phyloP scores from a whole-genome alignment of 2,797 vertebrate species.

The Tenualosa thibaudeaui region DNA sequence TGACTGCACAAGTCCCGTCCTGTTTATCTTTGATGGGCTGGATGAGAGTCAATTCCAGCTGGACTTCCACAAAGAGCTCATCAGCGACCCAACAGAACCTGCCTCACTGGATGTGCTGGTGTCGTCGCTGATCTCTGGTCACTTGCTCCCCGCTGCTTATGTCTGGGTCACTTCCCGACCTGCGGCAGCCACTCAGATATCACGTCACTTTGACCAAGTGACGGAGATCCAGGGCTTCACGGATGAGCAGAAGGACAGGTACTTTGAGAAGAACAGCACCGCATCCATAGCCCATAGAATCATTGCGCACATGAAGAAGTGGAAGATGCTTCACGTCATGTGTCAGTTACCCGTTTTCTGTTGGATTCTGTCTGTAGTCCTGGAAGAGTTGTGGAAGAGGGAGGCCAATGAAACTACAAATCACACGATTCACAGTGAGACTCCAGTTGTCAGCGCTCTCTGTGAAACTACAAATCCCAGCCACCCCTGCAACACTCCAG shows the following conservation, averaged over 20 bases:
- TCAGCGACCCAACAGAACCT: neutral
- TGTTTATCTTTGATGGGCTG: neutral
- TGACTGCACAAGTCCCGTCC: neutral
- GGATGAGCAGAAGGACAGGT: neutral
- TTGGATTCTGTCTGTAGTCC: slow-evolving; percentile 1
- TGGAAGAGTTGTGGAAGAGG: neutral
- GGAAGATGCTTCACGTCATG: neutral
- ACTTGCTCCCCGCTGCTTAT: neutral
- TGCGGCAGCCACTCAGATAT: neutral
- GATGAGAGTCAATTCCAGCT: neutral
- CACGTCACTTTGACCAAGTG: neutral
- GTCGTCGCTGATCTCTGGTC: neutral
- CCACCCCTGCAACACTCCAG: neutral
- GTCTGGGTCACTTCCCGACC: neutral
- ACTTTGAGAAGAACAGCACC: neutral
- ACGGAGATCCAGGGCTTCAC: neutral
- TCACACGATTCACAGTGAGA: too few species aligned
- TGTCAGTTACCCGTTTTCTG: neutral
- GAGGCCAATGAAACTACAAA: neutral
- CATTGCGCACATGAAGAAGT: neutral
- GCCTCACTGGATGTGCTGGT: neutral
- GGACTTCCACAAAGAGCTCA: neutral
- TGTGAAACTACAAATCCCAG: neutral
- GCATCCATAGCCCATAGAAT: neutral
- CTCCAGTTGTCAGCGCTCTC: too few species aligned